phyloP scores from a whole-genome alignment of 2,113 vertebrate species.

The Chlamydotis undulata region DNA sequence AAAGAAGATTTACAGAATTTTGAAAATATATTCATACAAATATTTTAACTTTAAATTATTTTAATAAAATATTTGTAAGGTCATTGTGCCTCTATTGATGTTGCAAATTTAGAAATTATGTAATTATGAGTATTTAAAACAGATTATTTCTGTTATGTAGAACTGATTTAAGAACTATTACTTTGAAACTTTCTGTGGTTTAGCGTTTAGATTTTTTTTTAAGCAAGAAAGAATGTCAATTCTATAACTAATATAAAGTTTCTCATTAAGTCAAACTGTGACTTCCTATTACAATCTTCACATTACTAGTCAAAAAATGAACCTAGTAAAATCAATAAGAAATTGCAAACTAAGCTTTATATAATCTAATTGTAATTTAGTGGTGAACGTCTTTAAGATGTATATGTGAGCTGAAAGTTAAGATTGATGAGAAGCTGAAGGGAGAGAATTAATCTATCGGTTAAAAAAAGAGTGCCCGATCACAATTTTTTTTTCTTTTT shows the following conservation, averaged over 20 bases:
- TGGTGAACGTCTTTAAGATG: not conserved
- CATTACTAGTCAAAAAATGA: not conserved
- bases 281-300: not conserved
- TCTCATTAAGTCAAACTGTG: not conserved
- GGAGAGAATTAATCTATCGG: not conserved
- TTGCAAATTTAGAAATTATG: not conserved
- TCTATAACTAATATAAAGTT: not conserved
- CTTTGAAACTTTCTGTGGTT: not conserved
- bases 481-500: not conserved
- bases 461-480: not conserved
- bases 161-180: not conserved
- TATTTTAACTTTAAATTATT: not conserved
- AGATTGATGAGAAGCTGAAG: not conserved
- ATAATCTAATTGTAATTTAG: not conserved
- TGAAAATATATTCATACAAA: not conserved
- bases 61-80: not conserved
- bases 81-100: not conserved
- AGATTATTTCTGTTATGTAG: not conserved
- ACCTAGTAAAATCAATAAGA: not conserved
- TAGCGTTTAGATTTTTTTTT: not conserved
- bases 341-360: not conserved
- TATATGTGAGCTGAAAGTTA: not conserved
- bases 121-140: not conserved
- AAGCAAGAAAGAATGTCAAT: not conserved
- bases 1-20: not conserved